Base-by-base conservation (phyloP, 2,888 invertebrate genomes). In the Xanthia icteritia region DNA sequence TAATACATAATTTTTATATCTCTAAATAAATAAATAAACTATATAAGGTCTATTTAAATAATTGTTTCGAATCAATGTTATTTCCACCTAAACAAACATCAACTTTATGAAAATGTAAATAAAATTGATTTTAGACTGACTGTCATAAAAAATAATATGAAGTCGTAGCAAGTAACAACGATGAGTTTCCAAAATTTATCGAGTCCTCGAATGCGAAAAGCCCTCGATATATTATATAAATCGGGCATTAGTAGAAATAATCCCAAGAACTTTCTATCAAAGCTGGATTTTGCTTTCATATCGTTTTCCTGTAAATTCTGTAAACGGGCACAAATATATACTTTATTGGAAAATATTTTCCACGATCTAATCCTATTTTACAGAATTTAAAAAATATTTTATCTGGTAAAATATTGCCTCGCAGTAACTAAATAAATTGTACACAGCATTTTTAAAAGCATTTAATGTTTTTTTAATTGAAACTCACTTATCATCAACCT, bases 231-330 rank as follows among this genome's bases (percentile, higher is more conserved):
- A 45, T 45, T 64, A 54, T 58, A 39, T 56, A 54, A 51, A 58
- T 67, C 39, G 36, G 27, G 60, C 17, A 66, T 71, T 61, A 51
- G n/a, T 31, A 36, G 5, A 71, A 71, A 70, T 71, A 77, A 71
- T 70, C 58, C n/a, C 20, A 31, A 11, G 6, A 45, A 72, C 31
- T 60, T 70, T 11, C 20, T n/a, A 56, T 65, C 31, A 64, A 68
- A 83, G 64, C 77, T 54, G 60, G 77, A 61, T 61, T 68, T 31
- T 15, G 11, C 51, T 66, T 67, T 63, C 27, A 76, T 56, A 61
- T 58, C 39, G 31, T 27, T 51, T 71, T 68, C 54, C 58, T 48
- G 0, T 36, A 73, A 73, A 69, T 67, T 77, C 60, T 13, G 36
- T 61, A 70, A 60, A 36, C 60, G 39, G 15, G 15, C 39, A 65